A percentile compares a stretch with the other conserved stretches of the same genome.
Evolutionary conservation across 2,888 invertebrate species (phyloP).

Genomic region (Rhagophthalmus giganteus): DNA sequence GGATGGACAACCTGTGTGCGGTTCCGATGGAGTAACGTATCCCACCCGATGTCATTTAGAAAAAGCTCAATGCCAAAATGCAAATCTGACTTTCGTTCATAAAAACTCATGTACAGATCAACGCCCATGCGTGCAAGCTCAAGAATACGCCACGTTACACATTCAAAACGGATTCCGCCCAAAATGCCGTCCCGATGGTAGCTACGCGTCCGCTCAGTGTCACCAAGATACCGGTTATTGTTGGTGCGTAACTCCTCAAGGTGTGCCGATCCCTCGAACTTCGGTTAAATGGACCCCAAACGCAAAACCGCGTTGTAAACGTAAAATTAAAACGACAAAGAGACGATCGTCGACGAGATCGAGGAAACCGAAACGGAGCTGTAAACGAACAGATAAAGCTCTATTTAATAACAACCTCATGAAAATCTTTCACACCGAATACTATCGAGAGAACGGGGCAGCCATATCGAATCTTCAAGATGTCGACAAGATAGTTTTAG

Average conservation of each 20-base stretch:
- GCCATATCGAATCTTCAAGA: slow-evolving; percentile 39
- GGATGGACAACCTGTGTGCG: slow-evolving; percentile 66
- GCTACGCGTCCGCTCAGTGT: slow-evolving; percentile 85
- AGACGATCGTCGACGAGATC: slow-evolving; percentile 61
- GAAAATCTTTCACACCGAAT: slow-evolving; percentile 83
- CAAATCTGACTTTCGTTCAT: slow-evolving; percentile 71
- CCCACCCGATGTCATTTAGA: slow-evolving; percentile 77
- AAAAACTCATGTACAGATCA: slow-evolving; percentile 75
- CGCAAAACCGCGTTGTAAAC: slow-evolving; percentile 69
- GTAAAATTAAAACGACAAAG: slow-evolving; percentile 49
- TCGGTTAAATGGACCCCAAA: slow-evolving; percentile 64
- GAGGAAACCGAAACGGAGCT: slow-evolving; percentile 52
- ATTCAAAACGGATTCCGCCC: slow-evolving; percentile 63
- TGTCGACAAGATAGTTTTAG: slow-evolving; percentile 64
- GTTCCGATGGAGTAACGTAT: slow-evolving; percentile 82
- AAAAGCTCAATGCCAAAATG: slow-evolving; percentile 75
- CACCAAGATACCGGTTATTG: slow-evolving; percentile 74
- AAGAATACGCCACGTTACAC: slow-evolving; percentile 34
- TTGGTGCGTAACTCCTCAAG: slow-evolving; percentile 86
- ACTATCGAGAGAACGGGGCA: slow-evolving; percentile 56
- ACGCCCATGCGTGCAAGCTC: slow-evolving; percentile 45
- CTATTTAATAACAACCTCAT: slow-evolving; percentile 84
- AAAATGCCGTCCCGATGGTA: slow-evolving; percentile 80
- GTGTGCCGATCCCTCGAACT: slow-evolving; percentile 80
- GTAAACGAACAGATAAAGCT: slow-evolving; percentile 74